Conservation (phyloP, 2,888 invertebrate species). For the Bruchidius siliquastri region DNA sequence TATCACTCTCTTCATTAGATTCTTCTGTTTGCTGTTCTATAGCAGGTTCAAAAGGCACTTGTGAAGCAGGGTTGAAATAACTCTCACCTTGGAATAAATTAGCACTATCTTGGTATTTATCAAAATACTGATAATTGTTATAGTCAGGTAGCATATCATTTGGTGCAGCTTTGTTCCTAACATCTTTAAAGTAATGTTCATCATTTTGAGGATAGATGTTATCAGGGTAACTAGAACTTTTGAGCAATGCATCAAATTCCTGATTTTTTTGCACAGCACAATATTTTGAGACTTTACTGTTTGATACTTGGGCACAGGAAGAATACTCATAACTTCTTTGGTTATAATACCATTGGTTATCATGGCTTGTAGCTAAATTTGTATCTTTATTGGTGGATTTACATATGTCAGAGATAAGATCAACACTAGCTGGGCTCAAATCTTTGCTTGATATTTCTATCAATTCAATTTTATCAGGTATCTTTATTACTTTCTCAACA, state of each 20-base stretch:
- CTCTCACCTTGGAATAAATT: constrained; percentile 10
- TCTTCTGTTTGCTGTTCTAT: constrained; percentile 35
- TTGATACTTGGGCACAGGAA: constrained; percentile 37
- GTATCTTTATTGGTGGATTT: constrained; percentile 30
- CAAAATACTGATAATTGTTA: constrained; percentile 18
- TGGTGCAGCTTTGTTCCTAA: constrained; percentile 7
- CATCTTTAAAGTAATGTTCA: constrained; percentile 10
- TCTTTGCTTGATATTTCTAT: constrained; percentile 40
- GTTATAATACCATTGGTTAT: constrained; percentile 29
- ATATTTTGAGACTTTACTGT: constrained; percentile 29
- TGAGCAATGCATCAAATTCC: constrained; percentile 18
- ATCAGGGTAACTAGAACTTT: constrained; percentile 22
- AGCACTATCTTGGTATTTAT: constrained; percentile 15
- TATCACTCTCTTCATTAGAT: constrained; percentile 44
- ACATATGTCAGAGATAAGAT: constrained; percentile 34
- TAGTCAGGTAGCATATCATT: constrained; percentile 13
- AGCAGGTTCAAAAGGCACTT: constrained; percentile 17
- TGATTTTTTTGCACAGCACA: constrained; percentile 32
- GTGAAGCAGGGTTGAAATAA: constrained; percentile 8
- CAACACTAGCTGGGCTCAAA: constrained; percentile 38
- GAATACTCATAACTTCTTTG: constrained; percentile 35
- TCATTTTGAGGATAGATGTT: constrained; percentile 14
- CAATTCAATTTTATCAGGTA: constrained; percentile 38
- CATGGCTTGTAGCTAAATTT: constrained; percentile 26
- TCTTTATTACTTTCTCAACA: constrained; percentile 25